These are phyloP conservation scores for Pristionchus mayeri DNA, from an alignment of 2,888 invertebrate species.

Conservation along the genomic window DNA sequence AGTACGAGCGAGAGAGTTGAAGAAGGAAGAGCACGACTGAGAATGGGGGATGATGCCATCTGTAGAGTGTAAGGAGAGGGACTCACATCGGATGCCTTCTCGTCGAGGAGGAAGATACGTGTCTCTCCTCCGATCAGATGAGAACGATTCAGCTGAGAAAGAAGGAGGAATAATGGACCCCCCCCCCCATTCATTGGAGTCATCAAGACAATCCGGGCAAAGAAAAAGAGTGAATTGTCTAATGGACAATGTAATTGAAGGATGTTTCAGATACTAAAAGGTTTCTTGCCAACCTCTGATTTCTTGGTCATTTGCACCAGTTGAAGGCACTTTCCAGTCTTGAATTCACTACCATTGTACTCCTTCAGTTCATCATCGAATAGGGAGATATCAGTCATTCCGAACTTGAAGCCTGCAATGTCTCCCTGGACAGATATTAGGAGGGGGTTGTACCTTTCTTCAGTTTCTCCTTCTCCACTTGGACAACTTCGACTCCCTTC, in stretches of 20 bases:
- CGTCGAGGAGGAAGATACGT: constrained; percentile 37
- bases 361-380: constrained; percentile 7
- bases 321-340: constrained; percentile 48
- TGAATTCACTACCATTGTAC: constrained; percentile 38
- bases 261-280: too few species aligned
- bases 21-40: constrained; percentile 1
- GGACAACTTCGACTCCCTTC: neutral
- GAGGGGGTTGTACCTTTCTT: neutral
- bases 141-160: constrained; percentile 39
- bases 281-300: constrained; percentile 2
- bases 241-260: too few species aligned
- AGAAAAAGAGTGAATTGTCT: too few species aligned
- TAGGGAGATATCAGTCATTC: constrained; percentile 26
- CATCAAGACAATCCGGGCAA: too few species aligned
- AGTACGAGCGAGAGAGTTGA: neutral
- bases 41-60: neutral
- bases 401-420: constrained; percentile 42
- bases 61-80: neutral
- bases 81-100: constrained; percentile 38
- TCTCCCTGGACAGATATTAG: neutral
- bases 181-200: too few species aligned
- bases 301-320: constrained; percentile 46
- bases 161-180: too few species aligned
- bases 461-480: neutral
- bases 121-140: constrained; percentile 44